Base-by-base conservation (phyloP, 1,140 invertebrate genomes). In the Drosophila ficusphila region DNA sequence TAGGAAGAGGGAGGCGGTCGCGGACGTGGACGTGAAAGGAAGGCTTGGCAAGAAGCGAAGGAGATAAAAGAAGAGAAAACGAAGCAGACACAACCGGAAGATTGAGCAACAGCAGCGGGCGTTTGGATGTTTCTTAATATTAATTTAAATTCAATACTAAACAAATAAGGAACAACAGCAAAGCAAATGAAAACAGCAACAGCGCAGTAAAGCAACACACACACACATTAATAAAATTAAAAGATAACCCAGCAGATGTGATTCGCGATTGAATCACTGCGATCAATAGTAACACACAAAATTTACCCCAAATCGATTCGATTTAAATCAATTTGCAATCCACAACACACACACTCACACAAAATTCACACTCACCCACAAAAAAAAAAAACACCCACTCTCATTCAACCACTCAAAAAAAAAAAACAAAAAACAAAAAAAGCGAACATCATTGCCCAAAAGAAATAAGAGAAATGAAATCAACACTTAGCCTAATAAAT, bases 101-200 rank as follows among this genome's bases (percentile, higher is more conserved):
- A 9, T 41, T n/a, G 8, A 36, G 6, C 12, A 57, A 27, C 25
- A 16, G 11, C 12, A 23, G 34, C 9, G 18, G 54, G 11, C 14
- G 21, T 18, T 54, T 9, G 76, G 54, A 79, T 72, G 79, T 79
- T 83, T 86, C 79, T 79, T 79, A 79, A 79, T 67, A 81, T 81
- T 81, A 86, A 85, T 76, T 79, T 86, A 65, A 76, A 86, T 76
- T 79, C 79, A 86, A 85, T 85, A 76, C 71, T 86, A 81, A 86
- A 79, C 53, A 47, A 79, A 57, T 86, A 85, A 86, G 79, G 51
- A 62, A 46, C 25, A 39, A 48, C 8, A 39, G 53, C 51, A 38
- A 38, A 27, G 7, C 3, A 16, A 12, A 33, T 21, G n/a, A 38
- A 34, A 57, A 46, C 39, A 72, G 31, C 27, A 27, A 25, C 39